A percentile compares a stretch with the other conserved stretches of the same genome.
Conservation (phyloP, 2,113 vertebrate genomes). For the Sphaerodactylus townsendi region DNA sequence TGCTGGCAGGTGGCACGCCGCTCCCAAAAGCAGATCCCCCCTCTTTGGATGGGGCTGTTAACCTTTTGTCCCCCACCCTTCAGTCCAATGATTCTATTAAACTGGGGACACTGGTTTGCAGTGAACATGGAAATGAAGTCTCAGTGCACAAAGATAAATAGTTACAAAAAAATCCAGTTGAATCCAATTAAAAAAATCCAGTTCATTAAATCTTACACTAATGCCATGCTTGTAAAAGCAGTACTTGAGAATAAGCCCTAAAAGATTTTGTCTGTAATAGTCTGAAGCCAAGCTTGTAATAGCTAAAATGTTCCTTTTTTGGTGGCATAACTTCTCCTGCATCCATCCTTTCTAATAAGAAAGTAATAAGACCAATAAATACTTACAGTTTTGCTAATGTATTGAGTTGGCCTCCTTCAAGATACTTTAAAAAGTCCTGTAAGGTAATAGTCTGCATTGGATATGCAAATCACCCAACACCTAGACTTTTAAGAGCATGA, state of each 20-base stretch:
- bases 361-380: background rate
- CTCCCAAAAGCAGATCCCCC: too few species aligned
- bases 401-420: background rate
- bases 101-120: too few species aligned
- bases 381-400: background rate
- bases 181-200: background rate
- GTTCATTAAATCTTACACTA: background rate
- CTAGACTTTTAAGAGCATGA: conserved; percentile 5
- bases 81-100: background rate
- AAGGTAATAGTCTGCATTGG: background rate
- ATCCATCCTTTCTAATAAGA: background rate
- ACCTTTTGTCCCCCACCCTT: background rate
- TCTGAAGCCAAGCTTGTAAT: background rate
- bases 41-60: too few species aligned
- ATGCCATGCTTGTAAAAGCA: background rate
- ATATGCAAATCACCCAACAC: background rate
- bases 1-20: too few species aligned
- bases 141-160: too few species aligned
- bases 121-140: too few species aligned
- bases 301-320: background rate
- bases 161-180: too few species aligned
- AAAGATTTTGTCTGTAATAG: background rate
- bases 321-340: background rate
- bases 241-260: background rate
- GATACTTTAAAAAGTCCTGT: background rate